Conservation (phyloP, 2,888 invertebrate genomes). For the Trichopria drosophilae region DNA sequence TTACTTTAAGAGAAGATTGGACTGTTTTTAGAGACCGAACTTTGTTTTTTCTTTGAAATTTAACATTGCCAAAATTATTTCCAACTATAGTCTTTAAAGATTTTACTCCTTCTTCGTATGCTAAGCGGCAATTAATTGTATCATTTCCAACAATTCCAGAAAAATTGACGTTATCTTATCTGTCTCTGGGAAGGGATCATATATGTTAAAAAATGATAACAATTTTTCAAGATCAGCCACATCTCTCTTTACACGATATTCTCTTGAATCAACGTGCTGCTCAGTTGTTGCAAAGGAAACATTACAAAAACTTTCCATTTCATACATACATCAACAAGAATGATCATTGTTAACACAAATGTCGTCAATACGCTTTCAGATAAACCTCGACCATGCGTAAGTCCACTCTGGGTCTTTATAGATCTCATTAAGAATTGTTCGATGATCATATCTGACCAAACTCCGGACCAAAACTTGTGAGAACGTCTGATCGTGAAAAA, state of each 20-base stretch:
- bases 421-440: neutral
- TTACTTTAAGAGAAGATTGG: neutral
- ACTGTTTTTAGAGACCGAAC: neutral
- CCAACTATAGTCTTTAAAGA: slow-evolving; percentile 44
- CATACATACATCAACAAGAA: neutral
- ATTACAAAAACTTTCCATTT: slow-evolving; percentile 1
- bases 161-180: no score
- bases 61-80: slow-evolving; percentile 34
- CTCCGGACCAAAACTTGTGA: neutral
- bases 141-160: slow-evolving; percentile 41
- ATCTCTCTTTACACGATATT: no score
- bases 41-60: slow-evolving; percentile 36
- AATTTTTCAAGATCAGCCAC: no score
- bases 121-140: slow-evolving; percentile 37
- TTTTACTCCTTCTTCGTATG: slow-evolving; percentile 35
- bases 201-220: no score
- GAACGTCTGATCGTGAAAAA: slow-evolving; percentile 5
- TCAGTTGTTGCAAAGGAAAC: neutral
- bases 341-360: neutral
- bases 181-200: no score
- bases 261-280: no score
- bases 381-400: slow-evolving; percentile 1
- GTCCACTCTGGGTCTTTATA: neutral
- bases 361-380: neutral
- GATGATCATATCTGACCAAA: no score